Base-by-base conservation (phyloP, 2,888 invertebrate species). In the Julus scandinavius region DNA sequence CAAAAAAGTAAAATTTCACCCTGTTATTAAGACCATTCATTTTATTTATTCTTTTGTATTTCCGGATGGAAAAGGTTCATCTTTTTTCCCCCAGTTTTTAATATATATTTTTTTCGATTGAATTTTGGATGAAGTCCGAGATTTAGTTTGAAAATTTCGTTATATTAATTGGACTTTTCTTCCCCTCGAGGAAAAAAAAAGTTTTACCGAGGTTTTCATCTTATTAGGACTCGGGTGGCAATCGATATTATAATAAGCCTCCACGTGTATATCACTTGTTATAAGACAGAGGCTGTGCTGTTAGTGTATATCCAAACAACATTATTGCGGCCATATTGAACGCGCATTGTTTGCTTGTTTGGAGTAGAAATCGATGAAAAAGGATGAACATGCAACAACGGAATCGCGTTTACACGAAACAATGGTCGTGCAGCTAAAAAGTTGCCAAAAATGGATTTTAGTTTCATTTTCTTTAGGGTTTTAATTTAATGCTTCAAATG, bases 161-260 rank as follows among this genome's bases (percentile, higher is more conserved):
- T 38, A 2, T 38, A 38, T 38, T 80, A 80, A 80, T 80, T 80
- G 63, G 6, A 11, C 38, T 13, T 38, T 80, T 80, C 29, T 80
- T 80, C 38, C 80, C 80, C 80, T 13, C 2, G 38, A 80, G 80
- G 13, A 38, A 80, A 72, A 80, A 80, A 54, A 80, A 72, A 20
- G 80, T 80, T 80, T 29, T 2, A 7, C 80, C 38, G 13, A 80
- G 80, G 29, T 38, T 80, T 80, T 80, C 38, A 80, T 80, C 80
- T 80, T 80, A 80, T 80, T 80, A 80, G 80, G 80, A 38, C 38
- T 80, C 38, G 80, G 1, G 38, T 80, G 38, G 38, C 80, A 80
- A 80, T 80, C 80, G 80, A 80, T 80, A 80, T 38, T 80, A 80
- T 80, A 80, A 80, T 80, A 80, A 80, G 80, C 80, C 80, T 80